Conservation (phyloP, 35 echinoderm and acorn worm species). For the Amphiura filiformis region DNA sequence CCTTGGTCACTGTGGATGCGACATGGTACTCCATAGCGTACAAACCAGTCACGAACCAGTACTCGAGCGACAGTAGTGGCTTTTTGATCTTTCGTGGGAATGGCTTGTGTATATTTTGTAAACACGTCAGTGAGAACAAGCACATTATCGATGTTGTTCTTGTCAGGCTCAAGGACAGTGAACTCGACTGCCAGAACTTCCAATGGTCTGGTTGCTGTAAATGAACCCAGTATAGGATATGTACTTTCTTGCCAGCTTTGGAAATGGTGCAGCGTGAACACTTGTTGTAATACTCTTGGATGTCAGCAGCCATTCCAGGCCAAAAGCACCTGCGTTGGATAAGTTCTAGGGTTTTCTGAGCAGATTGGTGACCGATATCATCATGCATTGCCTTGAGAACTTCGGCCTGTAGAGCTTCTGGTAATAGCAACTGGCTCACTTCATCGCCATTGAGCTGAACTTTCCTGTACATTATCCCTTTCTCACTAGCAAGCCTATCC, state of each 20-base stretch:
- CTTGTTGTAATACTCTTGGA: not conserved
- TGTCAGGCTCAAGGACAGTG: slow-evolving; percentile 33
- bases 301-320: slow-evolving; percentile 39
- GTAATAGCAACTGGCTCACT: not conserved
- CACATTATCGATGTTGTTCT: slow-evolving; percentile 51
- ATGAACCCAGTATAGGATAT: slow-evolving; percentile 37
- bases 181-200: slow-evolving; percentile 72
- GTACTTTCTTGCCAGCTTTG: slow-evolving; percentile 45
- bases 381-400: slow-evolving; percentile 12
- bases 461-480: slow-evolving; percentile 1
- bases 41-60: slow-evolving; percentile 50
- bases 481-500: not conserved
- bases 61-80: slow-evolving; percentile 44
- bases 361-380: slow-evolving; percentile 27
- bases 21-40: slow-evolving; percentile 51
- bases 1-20: slow-evolving; percentile 70
- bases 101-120: slow-evolving; percentile 65
- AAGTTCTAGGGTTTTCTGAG: slow-evolving; percentile 20
- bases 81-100: slow-evolving; percentile 54
- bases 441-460: not conserved
- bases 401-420: not conserved
- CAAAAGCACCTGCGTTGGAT: slow-evolving; percentile 42
- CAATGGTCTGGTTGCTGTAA: slow-evolving; percentile 45
- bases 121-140: slow-evolving; percentile 66
- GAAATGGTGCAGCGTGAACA: slow-evolving; percentile 44